phyloP scores from a whole-genome alignment of 2,888 invertebrate genomes.

The Drosophila ezoana region DNA sequence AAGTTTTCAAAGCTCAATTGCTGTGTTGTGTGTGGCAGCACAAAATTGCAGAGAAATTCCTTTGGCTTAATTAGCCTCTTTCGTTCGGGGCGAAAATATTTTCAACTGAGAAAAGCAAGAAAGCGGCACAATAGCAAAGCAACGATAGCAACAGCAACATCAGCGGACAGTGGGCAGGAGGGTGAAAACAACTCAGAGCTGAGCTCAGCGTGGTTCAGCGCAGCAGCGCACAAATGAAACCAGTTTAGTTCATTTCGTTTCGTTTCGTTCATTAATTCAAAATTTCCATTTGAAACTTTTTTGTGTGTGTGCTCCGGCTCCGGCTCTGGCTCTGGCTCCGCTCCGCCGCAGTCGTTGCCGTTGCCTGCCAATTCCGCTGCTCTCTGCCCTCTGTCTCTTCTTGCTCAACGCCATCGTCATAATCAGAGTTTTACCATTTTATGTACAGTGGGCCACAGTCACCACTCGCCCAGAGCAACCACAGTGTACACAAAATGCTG shows the following conservation, averaged over 20 bases:
- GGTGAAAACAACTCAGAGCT: constrained; percentile 74
- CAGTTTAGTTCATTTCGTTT: constrained; percentile 82
- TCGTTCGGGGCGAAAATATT: constrained; percentile 80
- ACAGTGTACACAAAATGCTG: constrained; percentile 6
- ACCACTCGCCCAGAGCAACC: constrained; percentile 9
- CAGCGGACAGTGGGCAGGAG: constrained; percentile 35
- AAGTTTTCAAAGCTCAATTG: constrained; percentile 77
- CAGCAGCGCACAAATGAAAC: constrained; percentile 79
- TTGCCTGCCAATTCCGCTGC: constrained; percentile 53
- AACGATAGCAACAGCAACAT: constrained; percentile 37
- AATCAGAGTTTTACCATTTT: constrained; percentile 79
- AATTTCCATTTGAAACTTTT: constrained; percentile 84
- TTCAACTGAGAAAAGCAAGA: constrained; percentile 80
- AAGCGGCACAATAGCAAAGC: constrained; percentile 74
- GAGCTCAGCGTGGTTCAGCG: constrained; percentile 65
- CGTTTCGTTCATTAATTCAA: constrained; percentile 83
- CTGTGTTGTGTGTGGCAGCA: constrained; percentile 56
- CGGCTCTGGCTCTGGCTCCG: constrained; percentile 59
- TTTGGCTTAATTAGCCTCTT: constrained; percentile 82
- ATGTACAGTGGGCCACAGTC: constrained; percentile 71
- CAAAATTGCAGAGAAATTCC: constrained; percentile 82
- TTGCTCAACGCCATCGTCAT: constrained; percentile 70
- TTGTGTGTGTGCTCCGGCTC: constrained; percentile 55
- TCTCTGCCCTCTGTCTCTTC: constrained; percentile 45
- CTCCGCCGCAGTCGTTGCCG: constrained; percentile 49